Conservation (phyloP, 2,888 invertebrate genomes). For the Drosophila barbarae region DNA sequence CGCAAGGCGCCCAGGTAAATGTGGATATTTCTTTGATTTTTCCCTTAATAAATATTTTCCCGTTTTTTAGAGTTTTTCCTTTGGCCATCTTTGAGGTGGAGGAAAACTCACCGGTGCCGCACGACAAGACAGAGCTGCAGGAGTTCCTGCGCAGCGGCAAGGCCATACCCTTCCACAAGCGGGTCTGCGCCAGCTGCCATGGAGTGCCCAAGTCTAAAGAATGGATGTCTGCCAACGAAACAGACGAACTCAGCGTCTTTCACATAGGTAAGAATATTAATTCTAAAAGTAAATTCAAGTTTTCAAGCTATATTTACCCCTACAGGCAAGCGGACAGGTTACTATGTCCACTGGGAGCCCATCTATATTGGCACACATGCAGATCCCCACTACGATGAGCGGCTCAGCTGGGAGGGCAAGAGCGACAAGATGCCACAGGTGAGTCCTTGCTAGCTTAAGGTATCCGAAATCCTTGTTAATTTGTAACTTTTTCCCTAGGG, state of each 20-base stretch:
- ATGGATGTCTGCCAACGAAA: slow-evolving; percentile 88
- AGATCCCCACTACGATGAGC: slow-evolving; percentile 93
- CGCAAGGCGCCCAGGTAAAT: slow-evolving; percentile 81
- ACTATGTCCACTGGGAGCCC: slow-evolving; percentile 93
- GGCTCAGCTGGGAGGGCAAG: slow-evolving; percentile 96
- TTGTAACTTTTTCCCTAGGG: slow-evolving; percentile 83
- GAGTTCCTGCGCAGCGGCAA: slow-evolving; percentile 87
- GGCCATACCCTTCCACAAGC: slow-evolving; percentile 95
- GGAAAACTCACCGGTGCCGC: slow-evolving; percentile 83
- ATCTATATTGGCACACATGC: slow-evolving; percentile 94
- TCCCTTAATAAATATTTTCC: background rate
- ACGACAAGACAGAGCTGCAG: slow-evolving; percentile 86
- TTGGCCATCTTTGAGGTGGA: slow-evolving; percentile 94
- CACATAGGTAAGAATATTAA: slow-evolving; percentile 80
- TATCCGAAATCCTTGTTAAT: background rate
- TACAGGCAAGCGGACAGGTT: slow-evolving; percentile 88
- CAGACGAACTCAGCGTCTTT: slow-evolving; percentile 86
- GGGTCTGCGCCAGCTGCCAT: slow-evolving; percentile 93
- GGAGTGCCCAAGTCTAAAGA: slow-evolving; percentile 91
- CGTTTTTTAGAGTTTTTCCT: slow-evolving; percentile 86
- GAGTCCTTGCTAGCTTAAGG: slow-evolving; percentile 39
- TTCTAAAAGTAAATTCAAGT: fast-evolving
- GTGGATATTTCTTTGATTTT: fast-evolving
- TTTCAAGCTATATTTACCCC: too few species aligned
- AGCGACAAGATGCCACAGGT: slow-evolving; percentile 98